Evolutionary conservation across 2,888 invertebrate species (phyloP).

Genomic region (Hyppa rectilinea): DNA sequence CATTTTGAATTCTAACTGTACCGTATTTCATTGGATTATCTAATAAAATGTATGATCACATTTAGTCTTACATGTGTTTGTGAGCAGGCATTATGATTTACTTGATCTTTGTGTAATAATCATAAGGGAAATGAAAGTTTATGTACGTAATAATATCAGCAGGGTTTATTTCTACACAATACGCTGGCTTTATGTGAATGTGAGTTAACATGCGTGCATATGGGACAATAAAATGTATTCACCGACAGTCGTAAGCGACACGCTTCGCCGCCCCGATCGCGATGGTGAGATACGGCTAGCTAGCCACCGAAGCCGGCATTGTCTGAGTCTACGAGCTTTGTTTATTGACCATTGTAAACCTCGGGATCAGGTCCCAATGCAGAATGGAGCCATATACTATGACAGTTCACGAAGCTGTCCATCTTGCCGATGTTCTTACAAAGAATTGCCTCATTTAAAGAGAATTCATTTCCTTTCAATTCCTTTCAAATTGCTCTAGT

Average conservation of each 20-base stretch:
- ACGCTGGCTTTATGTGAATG: conserved; percentile 59
- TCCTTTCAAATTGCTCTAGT: conserved; percentile 25
- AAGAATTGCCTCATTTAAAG: conserved; percentile 20
- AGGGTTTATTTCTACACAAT: conserved; percentile 52
- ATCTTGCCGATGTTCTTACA: conserved; percentile 26
- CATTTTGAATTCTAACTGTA: not conserved
- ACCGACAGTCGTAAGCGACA: conserved; percentile 85
- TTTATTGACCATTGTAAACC: conserved; percentile 87
- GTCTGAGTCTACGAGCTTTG: conserved; percentile 84
- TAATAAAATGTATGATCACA: conserved; percentile 10
- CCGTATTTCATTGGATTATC: conserved; percentile 11
- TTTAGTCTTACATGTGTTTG: not conserved
- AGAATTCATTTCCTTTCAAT: no score
- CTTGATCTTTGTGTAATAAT: conserved; percentile 23
- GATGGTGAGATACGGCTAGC: conserved; percentile 82
- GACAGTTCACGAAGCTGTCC: conserved; percentile 61
- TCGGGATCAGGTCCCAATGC: conserved; percentile 80
- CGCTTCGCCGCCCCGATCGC: conserved; percentile 81
- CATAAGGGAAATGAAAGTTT: conserved; percentile 41
- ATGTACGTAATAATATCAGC: conserved; percentile 32
- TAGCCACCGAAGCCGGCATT: conserved; percentile 81
- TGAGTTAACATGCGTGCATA: conserved; percentile 79
- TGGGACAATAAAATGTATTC: conserved; percentile 84
- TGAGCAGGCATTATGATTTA: conserved; percentile 20
- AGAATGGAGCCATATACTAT: conserved; percentile 83